Conservation (phyloP, 2,888 invertebrate species). For the Drosophila falleni region DNA sequence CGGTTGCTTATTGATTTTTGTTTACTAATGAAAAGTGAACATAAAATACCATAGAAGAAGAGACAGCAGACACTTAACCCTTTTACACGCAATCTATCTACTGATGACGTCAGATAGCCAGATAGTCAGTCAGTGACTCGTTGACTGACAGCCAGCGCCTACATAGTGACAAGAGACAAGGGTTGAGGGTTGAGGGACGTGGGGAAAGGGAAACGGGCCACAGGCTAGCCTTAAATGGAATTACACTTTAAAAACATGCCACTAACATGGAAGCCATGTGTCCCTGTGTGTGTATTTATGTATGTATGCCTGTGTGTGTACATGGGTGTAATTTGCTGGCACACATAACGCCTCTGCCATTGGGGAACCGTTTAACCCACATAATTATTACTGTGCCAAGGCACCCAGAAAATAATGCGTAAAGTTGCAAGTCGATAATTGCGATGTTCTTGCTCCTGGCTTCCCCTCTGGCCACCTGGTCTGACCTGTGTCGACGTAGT, state of each 20-base stretch:
- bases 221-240: conserved; percentile 38
- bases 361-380: conserved; percentile 70
- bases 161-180: conserved; percentile 16
- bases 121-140: conserved; percentile 21
- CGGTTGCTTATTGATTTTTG: conserved; percentile 68
- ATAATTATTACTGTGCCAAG: conserved; percentile 70
- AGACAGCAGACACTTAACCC: conserved; percentile 68
- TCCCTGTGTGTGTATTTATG: conserved; percentile 12
- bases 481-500: conserved; percentile 23
- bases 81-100: conserved; percentile 79
- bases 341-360: conserved; percentile 60
- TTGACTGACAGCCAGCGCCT: conserved; percentile 44
- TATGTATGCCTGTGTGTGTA: conserved; percentile 4
- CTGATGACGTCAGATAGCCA: conserved; percentile 75
- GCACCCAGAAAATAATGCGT: conserved; percentile 63
- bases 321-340: conserved; percentile 17
- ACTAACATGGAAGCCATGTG: conserved; percentile 23
- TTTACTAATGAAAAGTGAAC: conserved; percentile 78
- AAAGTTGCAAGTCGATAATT: conserved; percentile 69
- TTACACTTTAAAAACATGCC: conserved; percentile 59
- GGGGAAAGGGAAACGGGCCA: conserved; percentile 9
- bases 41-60: conserved; percentile 51
- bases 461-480: background rate
- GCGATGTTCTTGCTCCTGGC: conserved; percentile 25
- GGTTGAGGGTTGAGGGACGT: background rate